Evolutionary conservation across 2,888 invertebrate species (phyloP), one percentile per base, ranked within the genome.

Genomic region (Dolichopus griseipennis): DNA sequence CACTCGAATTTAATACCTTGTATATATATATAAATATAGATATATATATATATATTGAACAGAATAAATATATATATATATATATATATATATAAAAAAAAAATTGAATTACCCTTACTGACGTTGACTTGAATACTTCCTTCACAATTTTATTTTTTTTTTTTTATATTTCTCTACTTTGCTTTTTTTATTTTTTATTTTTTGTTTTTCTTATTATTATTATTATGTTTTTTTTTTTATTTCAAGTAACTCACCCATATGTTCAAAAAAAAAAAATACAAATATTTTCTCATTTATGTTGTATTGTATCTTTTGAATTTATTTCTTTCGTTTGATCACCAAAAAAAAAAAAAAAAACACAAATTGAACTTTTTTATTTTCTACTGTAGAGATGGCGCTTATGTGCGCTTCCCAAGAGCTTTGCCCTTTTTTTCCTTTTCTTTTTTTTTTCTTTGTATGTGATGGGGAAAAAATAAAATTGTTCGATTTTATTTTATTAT

Each of bases 391-490:
- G 52, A 52, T 52, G 52, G 52, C n/a, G 52, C 52, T 52, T 52
- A 52, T 52, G 18, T 52, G 52, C 52, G 52, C 52, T 52, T 52
- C 52, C 52, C 52, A 52, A 52, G 52, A 52, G 52, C 52, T 52
- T 52, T 52, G 37, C 12, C 12, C 12, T 52, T 52, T 52, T 52
- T 52, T 52, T 3, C 9, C 18, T 41, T 41, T 41, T 41, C 8
- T 2, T 52, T 52, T 7, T 52, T 52, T 18, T 18, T 52, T 18
- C 18, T 18, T 52, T 52, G 52, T 52, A 15, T 52, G 52, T 52
- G 52, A 52, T 52, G n/a, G 52, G n/a, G 52, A 52, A 52, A n/a
- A n/a, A n/a, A 52, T 52, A 52, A 52, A 52, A 52, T 52, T 52
- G 52, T 52, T 52, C 52, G 52, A 52, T 52, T 52, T 52, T 18